phyloP scores from a whole-genome alignment of 2,797 vertebrate species.

The Halcyon badia region DNA sequence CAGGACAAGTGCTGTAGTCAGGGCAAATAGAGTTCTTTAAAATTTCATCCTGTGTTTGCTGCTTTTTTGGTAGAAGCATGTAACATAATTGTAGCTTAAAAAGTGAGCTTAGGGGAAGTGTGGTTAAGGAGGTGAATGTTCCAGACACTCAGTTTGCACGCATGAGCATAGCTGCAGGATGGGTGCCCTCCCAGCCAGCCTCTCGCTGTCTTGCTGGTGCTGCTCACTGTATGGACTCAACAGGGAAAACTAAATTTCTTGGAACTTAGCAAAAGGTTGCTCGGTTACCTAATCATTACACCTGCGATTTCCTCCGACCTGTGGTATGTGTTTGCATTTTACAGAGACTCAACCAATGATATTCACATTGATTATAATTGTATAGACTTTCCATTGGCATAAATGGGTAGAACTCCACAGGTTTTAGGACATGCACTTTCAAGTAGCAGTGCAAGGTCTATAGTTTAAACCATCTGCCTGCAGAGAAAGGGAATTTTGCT shows the following conservation, averaged over 20 bases:
- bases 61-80: background rate
- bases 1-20: background rate
- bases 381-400: background rate
- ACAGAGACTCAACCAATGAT: background rate
- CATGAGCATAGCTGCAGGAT: background rate
- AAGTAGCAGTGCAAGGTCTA: background rate
- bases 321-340: background rate
- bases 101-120: background rate
- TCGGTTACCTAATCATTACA: background rate
- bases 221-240: background rate
- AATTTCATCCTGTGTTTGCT: background rate
- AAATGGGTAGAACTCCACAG: background rate
- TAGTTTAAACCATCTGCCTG: background rate
- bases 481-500: slow-evolving; percentile 1
- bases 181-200: background rate
- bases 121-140: background rate
- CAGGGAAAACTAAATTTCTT: slow-evolving; percentile 38
- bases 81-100: slow-evolving; percentile 11
- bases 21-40: background rate
- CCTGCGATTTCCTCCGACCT: background rate
- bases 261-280: slow-evolving; percentile 28
- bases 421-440: background rate
- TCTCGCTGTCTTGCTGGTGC: background rate
- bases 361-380: background rate
- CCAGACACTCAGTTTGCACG: background rate